A percentile compares a stretch with the other conserved stretches of the same genome.
Evolutionary conservation across 1,140 invertebrate genomes (phyloP).

Genomic region (Manduca sexta): DNA sequence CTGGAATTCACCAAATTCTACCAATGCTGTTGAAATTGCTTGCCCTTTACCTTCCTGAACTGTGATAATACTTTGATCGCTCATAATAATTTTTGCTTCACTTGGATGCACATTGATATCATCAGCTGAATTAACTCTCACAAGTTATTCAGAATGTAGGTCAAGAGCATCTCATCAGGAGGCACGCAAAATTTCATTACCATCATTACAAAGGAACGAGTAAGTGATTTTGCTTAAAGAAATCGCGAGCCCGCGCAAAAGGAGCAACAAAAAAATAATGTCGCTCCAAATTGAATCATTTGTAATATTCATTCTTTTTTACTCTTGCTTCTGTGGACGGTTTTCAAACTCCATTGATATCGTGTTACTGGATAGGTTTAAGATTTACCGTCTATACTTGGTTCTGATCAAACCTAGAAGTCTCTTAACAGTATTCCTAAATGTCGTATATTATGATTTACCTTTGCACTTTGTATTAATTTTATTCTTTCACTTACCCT

Average conservation of each 20-base stretch:
- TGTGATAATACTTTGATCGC: no score
- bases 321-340: slow-evolving; percentile 41
- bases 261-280: slow-evolving; percentile 51
- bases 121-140: no score
- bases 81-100: no score
- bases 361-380: background rate
- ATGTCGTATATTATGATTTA: no score
- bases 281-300: slow-evolving; percentile 58
- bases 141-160: background rate
- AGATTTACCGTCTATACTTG: no score
- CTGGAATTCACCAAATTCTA: no score
- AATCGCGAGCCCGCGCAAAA: slow-evolving; percentile 27
- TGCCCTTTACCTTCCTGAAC: no score
- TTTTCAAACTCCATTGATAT: slow-evolving; percentile 23
- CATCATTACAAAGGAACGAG: slow-evolving; percentile 27
- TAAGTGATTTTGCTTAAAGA: slow-evolving; percentile 40
- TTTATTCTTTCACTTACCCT: no score
- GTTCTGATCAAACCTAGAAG: no score
- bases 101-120: no score
- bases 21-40: no score
- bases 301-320: slow-evolving; percentile 60
- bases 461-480: no score
- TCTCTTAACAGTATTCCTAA: background rate
- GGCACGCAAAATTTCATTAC: slow-evolving; percentile 23
- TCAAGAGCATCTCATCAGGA: slow-evolving; percentile 7